A percentile compares a stretch with the other conserved stretches of the same genome.
These are phyloP conservation scores for Pseudomyrmex gracilis DNA, from an alignment of 1,140 invertebrate species.

Conservation along the genomic window DNA sequence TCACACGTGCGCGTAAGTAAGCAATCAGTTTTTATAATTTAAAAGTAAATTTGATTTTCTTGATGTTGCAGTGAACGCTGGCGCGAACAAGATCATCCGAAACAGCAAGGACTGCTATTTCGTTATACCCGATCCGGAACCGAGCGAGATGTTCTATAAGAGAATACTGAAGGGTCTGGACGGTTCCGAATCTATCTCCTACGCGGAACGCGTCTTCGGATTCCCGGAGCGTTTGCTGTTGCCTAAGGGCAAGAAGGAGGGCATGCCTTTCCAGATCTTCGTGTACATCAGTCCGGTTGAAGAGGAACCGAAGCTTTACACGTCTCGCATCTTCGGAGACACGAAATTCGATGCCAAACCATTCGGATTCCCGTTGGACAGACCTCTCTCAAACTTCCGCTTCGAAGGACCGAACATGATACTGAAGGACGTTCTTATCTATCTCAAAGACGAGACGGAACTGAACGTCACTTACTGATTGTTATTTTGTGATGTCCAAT, in stretches of 20 bases:
- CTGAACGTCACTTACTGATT: slow-evolving; percentile 52
- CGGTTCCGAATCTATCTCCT: slow-evolving; percentile 68
- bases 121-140: slow-evolving; percentile 74
- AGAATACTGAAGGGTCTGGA: slow-evolving; percentile 77
- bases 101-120: slow-evolving; percentile 82
- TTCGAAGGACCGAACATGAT: slow-evolving; percentile 77
- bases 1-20: background rate
- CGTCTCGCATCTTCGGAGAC: slow-evolving; percentile 58
- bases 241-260: slow-evolving; percentile 78
- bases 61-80: slow-evolving; percentile 79
- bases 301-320: background rate
- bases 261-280: slow-evolving; percentile 79
- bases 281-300: slow-evolving; percentile 75
- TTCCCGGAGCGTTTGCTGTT: slow-evolving; percentile 79
- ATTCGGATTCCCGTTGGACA: slow-evolving; percentile 85
- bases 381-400: slow-evolving; percentile 62
- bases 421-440: slow-evolving; percentile 76
- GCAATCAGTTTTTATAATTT: background rate
- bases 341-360: slow-evolving; percentile 54
- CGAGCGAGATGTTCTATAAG: slow-evolving; percentile 77
- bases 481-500: background rate
- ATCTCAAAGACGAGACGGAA: slow-evolving; percentile 69
- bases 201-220: slow-evolving; percentile 68
- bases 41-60: background rate
- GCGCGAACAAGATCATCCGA: slow-evolving; percentile 81